Evolutionary conservation across 2,113 vertebrate genomes (phyloP), one percentile per base, ranked within the genome.

Genomic region (Chlamydotis undulata): DNA sequence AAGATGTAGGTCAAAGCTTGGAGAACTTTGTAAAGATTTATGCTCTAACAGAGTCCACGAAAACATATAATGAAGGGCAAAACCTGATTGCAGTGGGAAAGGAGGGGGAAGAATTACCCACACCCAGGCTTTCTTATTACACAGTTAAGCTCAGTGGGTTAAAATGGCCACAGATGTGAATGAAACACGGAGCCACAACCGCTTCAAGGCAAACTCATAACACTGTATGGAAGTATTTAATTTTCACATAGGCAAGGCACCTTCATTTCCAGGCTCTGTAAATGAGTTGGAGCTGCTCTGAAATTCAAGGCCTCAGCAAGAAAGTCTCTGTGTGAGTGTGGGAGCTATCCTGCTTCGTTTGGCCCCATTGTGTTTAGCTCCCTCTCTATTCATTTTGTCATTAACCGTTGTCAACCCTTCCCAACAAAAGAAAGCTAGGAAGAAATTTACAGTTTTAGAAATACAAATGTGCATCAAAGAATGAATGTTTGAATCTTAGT

Each of bases 1-100:
- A 91, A 93, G 93, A 79, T 76, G 45, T 79, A 79, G 74, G 94
- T 94, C 70, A 95, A 69, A 95, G 78, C 93, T 69, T 69, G 61
- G 85, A 79, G 74, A 97, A 91, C 50, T 76, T 59, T 29, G 23
- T 64, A 7, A 87, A 91, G 94, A 94, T 97, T 96, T 94, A 90
- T 93, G 70, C 5, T 61, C 25, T 90, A 57, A 85, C 39, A 69
- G 29, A 79, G 23, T 33, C 60, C 39, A 65, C 45, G 65, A 53
- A 85, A 87, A 82, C 1, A 3, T 91, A 52, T 57, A 94, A 80
- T 69, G 82, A 95, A 91, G 87, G 81, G 87, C 78, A 96, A 89
- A 95, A 89, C 61, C 33, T 84, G 70, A 82, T 53, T 89, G 83
- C 73, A 86, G 37, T 26, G 57, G 55, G 81, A 82, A 93, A 78